Percentiles rank a stretch among this genome's conserved stretches.
phyloP scores from a whole-genome alignment of 2,888 invertebrate species.

The Hipparchia semele region DNA sequence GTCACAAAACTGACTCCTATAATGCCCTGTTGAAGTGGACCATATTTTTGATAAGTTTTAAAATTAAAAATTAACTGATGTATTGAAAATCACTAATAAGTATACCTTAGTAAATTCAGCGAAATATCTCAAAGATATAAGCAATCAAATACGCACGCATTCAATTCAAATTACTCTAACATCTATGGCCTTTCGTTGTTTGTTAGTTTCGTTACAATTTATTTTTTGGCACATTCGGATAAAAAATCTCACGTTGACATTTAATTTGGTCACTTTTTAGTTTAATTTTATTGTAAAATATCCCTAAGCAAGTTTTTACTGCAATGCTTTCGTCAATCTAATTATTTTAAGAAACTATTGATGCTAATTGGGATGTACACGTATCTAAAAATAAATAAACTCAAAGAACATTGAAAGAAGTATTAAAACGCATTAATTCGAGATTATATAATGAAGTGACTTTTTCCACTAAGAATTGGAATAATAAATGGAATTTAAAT shows the following conservation, averaged over 20 bases:
- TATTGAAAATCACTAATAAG: no score
- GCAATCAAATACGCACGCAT: background rate
- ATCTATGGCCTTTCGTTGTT: background rate
- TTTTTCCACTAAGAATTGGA: no score
- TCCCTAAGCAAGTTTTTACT: background rate
- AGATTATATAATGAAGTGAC: no score
- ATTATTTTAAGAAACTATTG: background rate
- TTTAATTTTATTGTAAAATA: background rate
- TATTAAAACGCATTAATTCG: no score
- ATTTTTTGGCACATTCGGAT: constrained; percentile 24
- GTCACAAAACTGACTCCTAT: no score
- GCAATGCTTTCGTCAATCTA: background rate
- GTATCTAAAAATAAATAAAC: no score
- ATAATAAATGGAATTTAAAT: no score
- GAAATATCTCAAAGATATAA: background rate
- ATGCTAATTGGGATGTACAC: background rate
- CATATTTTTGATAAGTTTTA: no score
- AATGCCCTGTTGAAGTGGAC: no score
- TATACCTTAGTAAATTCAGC: no score
- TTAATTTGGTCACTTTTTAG: background rate
- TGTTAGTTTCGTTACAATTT: background rate
- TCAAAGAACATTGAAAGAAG: no score
- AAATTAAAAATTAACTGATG: no score
- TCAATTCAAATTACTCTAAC: background rate
- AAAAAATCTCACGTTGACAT: constrained; percentile 28